A percentile compares a stretch with the other conserved stretches of the same genome.
Evolutionary conservation across 2,113 vertebrate genomes (phyloP).

Genomic region (Oryzias melastigma): DNA sequence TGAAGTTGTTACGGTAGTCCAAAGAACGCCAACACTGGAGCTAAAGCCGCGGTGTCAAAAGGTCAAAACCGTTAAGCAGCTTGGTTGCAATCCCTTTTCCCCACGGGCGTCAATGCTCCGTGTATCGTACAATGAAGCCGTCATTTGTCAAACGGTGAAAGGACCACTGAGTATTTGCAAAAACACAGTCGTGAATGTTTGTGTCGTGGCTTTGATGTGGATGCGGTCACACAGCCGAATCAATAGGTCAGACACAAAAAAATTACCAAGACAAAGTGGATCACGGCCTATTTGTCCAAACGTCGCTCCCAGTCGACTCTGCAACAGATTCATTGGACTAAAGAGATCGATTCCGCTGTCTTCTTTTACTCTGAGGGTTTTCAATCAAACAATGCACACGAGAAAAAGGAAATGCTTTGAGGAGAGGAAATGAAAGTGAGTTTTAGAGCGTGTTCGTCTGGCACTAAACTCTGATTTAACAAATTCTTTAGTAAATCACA

Average conservation of each 20-base stretch:
- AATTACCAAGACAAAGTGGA: conserved; percentile 15
- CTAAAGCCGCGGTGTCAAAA: no score
- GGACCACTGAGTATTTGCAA: conserved; percentile 15
- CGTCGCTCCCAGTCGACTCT: conserved; percentile 39
- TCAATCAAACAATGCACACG: conserved; percentile 37
- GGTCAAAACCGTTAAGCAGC: neutral
- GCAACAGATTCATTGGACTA: conserved; percentile 45
- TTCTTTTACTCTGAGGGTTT: conserved; percentile 23
- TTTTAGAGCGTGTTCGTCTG: neutral
- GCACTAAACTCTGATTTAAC: no score
- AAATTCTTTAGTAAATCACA: no score
- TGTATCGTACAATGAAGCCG: conserved; percentile 21
- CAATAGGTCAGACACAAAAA: conserved; percentile 42
- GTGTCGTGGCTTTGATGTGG: conserved; percentile 17
- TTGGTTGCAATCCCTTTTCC: neutral
- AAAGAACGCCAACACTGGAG: no score
- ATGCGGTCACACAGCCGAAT: conserved; percentile 42
- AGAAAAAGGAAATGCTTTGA: conserved; percentile 11
- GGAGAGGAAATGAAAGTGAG: neutral
- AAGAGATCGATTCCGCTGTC: conserved; percentile 44
- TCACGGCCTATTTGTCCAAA: conserved; percentile 42
- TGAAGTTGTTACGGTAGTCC: no score
- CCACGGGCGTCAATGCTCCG: neutral
- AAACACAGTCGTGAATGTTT: conserved; percentile 11
- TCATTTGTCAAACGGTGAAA: conserved; percentile 28